Conservation (phyloP, 2,888 invertebrate species). For the Glomeris marginata region DNA sequence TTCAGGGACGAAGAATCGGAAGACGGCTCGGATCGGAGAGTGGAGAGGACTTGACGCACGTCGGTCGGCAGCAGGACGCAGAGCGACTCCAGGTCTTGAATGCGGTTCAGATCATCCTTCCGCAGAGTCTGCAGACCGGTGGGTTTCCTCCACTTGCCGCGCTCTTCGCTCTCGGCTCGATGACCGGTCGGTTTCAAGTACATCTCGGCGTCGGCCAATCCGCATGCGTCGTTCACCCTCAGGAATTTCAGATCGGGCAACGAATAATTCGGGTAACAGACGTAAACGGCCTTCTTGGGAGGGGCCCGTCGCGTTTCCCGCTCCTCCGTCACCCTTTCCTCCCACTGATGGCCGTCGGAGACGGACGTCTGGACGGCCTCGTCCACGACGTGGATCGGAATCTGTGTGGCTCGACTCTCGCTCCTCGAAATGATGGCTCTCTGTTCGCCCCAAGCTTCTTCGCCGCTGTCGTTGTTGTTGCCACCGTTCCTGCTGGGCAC, state of each 20-base stretch:
- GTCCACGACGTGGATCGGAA: constrained; percentile 22
- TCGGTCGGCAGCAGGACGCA: constrained; percentile 74
- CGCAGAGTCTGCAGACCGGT: constrained; percentile 35
- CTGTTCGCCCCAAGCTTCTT: not conserved
- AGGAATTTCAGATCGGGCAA: constrained; percentile 77
- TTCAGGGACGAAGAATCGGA: constrained; percentile 21
- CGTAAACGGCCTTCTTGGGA: constrained; percentile 49
- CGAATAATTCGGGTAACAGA: constrained; percentile 80
- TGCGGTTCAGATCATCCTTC: constrained; percentile 64
- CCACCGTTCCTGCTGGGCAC: not conserved
- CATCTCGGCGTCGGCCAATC: constrained; percentile 20
- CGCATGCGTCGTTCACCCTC: constrained; percentile 32
- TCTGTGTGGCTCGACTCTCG: constrained; percentile 20
- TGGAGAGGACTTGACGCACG: constrained; percentile 58
- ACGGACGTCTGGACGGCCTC: constrained; percentile 22
- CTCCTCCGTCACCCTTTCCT: constrained; percentile 2
- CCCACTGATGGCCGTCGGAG: constrained; percentile 3
- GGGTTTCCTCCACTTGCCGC: constrained; percentile 25
- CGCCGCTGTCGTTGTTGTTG: not conserved
- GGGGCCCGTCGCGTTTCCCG: constrained; percentile 1
- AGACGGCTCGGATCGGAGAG: constrained; percentile 25
- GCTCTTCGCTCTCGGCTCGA: no score
- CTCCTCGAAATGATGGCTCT: constrained; percentile 16
- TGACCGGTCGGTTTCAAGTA: no score
- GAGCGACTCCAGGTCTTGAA: constrained; percentile 85